phyloP scores from a whole-genome alignment of 2,888 invertebrate genomes.

The Hoplodrina blanda region DNA sequence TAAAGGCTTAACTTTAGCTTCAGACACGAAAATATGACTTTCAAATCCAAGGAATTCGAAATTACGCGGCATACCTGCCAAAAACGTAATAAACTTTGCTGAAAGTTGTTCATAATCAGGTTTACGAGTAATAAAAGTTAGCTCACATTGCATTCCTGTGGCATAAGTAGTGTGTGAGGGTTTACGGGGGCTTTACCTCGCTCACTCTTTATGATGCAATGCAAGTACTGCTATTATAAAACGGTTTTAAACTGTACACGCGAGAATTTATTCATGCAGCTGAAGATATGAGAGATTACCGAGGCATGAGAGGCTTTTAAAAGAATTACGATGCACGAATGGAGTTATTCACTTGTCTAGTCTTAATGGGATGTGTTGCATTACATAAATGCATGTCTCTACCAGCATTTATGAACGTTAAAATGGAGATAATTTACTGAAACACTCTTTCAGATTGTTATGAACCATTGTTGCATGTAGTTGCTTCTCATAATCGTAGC shows the following conservation, averaged over 20 bases:
- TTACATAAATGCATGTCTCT: conserved; percentile 8
- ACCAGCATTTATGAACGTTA: neutral
- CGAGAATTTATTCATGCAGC: conserved; percentile 52
- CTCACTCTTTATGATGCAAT: conserved; percentile 56
- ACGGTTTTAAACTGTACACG: conserved; percentile 57
- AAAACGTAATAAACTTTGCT: conserved; percentile 51
- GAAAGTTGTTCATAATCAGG: conserved; percentile 52
- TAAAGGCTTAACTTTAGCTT: neutral
- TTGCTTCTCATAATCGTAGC: neutral
- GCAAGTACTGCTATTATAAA: conserved; percentile 50
- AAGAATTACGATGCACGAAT: conserved; percentile 44
- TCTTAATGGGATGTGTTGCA: conserved; percentile 26
- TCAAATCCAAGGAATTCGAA: conserved; percentile 38
- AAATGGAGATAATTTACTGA: conserved; percentile 2
- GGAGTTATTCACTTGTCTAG: conserved; percentile 25
- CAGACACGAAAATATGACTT: conserved; percentile 29
- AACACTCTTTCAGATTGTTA: neutral
- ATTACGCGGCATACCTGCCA: conserved; percentile 26
- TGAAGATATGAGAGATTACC: conserved; percentile 47
- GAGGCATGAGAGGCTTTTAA: conserved; percentile 49
- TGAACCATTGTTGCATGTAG: neutral
- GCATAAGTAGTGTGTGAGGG: conserved; percentile 51
- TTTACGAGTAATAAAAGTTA: conserved; percentile 58
- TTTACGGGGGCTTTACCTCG: conserved; percentile 54
- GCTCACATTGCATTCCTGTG: conserved; percentile 47